Conservation (phyloP, 92 coral and sea anemone genomes). For the Zoanthus solanderi region DNA sequence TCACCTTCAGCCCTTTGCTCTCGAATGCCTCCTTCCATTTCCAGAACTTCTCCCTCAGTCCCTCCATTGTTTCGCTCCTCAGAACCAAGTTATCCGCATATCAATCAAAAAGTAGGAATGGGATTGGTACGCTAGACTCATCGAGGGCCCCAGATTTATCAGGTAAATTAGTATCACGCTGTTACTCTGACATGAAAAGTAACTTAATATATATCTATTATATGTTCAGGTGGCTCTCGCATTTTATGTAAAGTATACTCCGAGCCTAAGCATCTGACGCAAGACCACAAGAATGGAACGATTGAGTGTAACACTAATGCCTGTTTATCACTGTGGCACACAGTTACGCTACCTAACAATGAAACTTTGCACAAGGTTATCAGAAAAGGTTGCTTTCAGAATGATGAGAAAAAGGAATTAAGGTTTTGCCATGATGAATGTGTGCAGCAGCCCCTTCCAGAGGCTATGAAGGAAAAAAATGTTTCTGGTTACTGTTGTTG, state of each 20-base stretch:
- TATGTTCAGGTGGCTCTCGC: background rate
- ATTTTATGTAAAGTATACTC: conserved; percentile 17
- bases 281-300: background rate
- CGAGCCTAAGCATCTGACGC: background rate
- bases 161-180: too few relatives aligned
- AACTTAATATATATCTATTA: too few relatives aligned
- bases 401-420: background rate
- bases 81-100: too few relatives aligned
- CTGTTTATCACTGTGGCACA: conserved; percentile 74
- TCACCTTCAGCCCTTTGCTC: too few relatives aligned
- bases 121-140: too few relatives aligned
- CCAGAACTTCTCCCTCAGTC: too few relatives aligned
- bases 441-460: conserved; percentile 67
- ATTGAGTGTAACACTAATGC: conserved; percentile 27
- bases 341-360: conserved; percentile 55
- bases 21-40: too few relatives aligned
- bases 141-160: too few relatives aligned
- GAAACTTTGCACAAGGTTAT: conserved; percentile 52
- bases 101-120: too few relatives aligned
- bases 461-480: conserved; percentile 54
- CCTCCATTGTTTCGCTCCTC: too few relatives aligned
- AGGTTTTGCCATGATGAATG: conserved; percentile 68
- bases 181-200: too few relatives aligned
- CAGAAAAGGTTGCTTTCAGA: conserved; percentile 67
- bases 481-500: conserved; percentile 93